Conservation (phyloP, 2,888 invertebrate species). For the Leucoma salicis region DNA sequence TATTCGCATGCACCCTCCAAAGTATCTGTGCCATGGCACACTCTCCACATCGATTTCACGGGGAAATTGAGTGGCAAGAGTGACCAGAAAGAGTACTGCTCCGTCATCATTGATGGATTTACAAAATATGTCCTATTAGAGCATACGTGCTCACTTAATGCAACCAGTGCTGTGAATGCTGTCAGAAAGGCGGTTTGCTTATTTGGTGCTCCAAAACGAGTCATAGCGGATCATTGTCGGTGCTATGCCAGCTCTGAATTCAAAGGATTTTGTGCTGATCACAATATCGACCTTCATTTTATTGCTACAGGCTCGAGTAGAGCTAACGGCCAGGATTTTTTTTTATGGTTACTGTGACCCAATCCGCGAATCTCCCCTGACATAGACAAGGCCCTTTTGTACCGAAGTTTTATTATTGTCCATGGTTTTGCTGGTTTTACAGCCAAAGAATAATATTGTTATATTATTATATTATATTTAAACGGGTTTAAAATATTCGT, state of each 20-base stretch:
- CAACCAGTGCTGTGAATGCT: background rate
- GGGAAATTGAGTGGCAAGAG: slow-evolving; percentile 24
- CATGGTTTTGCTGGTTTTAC: too few species aligned
- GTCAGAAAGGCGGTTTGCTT: background rate
- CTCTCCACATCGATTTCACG: slow-evolving; percentile 31
- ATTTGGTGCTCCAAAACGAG: background rate
- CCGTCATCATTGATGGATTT: background rate
- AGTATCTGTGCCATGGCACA: slow-evolving; percentile 29
- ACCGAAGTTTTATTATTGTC: too few species aligned
- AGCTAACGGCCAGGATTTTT: slow-evolving; percentile 30
- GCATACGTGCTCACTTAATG: background rate
- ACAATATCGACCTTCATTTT: slow-evolving; percentile 21
- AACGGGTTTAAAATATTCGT: too few species aligned
- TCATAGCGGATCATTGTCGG: too few species aligned
- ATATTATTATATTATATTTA: too few species aligned
- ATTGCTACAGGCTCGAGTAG: slow-evolving; percentile 27
- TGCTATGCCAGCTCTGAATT: background rate
- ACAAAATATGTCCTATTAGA: background rate
- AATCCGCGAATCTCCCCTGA: too few species aligned
- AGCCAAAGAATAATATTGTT: too few species aligned
- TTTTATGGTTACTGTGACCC: too few species aligned
- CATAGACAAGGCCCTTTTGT: too few species aligned
- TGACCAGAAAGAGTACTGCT: background rate
- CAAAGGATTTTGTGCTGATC: slow-evolving; percentile 2
- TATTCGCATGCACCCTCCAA: slow-evolving; percentile 10